phyloP scores from a whole-genome alignment of 2,113 vertebrate species.

The Microcebus tavaratra region DNA sequence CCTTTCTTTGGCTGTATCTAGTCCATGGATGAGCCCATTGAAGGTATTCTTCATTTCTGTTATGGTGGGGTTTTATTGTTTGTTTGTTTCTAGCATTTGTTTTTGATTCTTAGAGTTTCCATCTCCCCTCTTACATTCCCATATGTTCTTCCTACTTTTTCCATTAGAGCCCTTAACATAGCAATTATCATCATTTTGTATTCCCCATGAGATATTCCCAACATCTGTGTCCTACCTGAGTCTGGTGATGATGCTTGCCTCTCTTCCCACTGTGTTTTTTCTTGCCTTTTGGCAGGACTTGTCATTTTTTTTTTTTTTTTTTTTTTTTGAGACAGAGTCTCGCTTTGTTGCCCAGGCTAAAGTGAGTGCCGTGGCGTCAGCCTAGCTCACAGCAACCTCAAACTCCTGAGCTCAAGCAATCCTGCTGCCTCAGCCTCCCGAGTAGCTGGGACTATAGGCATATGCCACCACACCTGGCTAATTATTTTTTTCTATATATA shows the following conservation, averaged over 20 bases:
- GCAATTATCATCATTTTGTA: not conserved
- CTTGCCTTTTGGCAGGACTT: not conserved
- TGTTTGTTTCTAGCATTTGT: constrained; percentile 2
- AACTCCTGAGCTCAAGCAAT: no score
- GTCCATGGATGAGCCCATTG: not conserved
- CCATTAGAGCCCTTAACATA: not conserved
- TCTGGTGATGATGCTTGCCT: not conserved
- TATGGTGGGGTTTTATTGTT: not conserved
- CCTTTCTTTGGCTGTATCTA: not conserved
- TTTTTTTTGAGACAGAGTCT: no score
- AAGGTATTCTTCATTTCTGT: not conserved
- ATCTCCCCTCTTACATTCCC: not conserved
- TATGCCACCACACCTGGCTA: no score
- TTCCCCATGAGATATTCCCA: not conserved
- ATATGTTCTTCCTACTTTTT: not conserved
- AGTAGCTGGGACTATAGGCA: no score
- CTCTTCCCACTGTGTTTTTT: not conserved
- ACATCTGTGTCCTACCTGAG: not conserved
- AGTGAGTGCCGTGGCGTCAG: no score
- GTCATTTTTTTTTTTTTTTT: no score
- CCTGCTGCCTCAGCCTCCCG: no score
- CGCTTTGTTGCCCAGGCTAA: no score
- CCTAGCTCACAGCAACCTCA: no score
- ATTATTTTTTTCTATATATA: no score
- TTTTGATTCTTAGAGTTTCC: not conserved